A percentile compares a stretch with the other conserved stretches of the same genome.
phyloP scores from a whole-genome alignment of 2,888 invertebrate species.

The Pristionchus fissidentatus region DNA sequence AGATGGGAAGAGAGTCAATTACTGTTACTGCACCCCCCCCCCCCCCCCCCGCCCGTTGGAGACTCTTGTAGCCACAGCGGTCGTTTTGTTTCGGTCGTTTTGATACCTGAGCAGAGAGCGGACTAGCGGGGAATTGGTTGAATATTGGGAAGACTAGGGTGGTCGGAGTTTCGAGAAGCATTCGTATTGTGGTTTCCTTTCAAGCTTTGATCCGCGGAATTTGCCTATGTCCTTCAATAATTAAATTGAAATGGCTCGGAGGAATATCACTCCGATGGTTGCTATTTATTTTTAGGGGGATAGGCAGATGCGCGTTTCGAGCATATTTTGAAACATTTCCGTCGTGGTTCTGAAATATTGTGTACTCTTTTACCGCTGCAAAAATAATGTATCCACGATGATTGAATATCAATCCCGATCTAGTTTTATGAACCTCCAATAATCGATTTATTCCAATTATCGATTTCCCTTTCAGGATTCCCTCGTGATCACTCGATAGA shows the following conservation, averaged over 20 bases:
- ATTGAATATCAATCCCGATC: no score
- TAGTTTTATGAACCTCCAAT: neutral
- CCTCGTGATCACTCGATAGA: slow-evolving; percentile 42
- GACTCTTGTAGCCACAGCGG: neutral
- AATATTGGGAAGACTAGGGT: no score
- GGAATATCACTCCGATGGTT: no score
- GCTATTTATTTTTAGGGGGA: no score
- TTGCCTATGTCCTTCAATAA: no score
- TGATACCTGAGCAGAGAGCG: neutral
- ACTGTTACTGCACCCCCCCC: neutral
- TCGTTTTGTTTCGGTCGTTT: neutral
- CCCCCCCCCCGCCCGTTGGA: neutral
- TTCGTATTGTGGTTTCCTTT: no score
- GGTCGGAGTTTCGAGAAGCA: no score
- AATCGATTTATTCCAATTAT: neutral
- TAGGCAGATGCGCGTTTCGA: neutral
- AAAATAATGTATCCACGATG: neutral
- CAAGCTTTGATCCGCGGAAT: no score
- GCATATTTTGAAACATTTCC: neutral
- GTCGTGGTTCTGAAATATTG: no score
- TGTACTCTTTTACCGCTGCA: no score
- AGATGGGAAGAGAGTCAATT: slow-evolving; percentile 19
- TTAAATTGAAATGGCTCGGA: no score
- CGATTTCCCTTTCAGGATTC: neutral
- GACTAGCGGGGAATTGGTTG: no score